phyloP scores from a whole-genome alignment of 2,888 invertebrate genomes.

The Mimachlamys varia region DNA sequence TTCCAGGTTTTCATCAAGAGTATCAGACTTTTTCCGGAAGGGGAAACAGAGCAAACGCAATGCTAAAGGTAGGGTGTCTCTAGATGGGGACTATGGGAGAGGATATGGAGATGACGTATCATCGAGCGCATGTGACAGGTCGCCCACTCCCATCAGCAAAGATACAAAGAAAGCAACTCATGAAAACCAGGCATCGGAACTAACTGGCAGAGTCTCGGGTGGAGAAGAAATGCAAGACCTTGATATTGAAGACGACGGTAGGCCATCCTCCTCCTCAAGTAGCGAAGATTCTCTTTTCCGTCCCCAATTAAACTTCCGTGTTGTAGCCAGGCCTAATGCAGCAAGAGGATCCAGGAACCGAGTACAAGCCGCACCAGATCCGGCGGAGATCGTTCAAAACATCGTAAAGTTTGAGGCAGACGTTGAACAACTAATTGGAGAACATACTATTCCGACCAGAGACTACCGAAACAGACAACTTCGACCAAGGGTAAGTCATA shows the following conservation, averaged over 20 bases:
- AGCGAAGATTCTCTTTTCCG: neutral
- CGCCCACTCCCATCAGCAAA: neutral
- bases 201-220: neutral
- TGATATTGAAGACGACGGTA: neutral
- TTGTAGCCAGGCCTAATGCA: neutral
- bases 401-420: neutral
- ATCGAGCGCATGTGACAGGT: neutral
- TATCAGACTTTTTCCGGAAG: neutral
- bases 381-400: neutral
- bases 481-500: neutral
- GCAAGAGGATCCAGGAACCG: neutral
- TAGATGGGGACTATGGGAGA: neutral
- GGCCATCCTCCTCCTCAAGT: neutral
- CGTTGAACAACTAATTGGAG: neutral
- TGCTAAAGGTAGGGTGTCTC: neutral
- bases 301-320: neutral
- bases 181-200: too few relatives aligned
- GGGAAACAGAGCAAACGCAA: neutral
- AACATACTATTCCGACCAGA: neutral
- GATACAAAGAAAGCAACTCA: neutral
- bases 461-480: constrained; percentile 21
- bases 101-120: neutral
- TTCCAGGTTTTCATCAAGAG: neutral
- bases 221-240: neutral
- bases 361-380: neutral